These are phyloP conservation scores for human DNA, from an alignment of 2,113 vertebrate species.

Conservation along the genomic window GRCh38 chr5:66804501-66805000, in stretches of 20 bases:
- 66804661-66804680: not conserved
- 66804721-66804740: not conserved
- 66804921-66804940: not conserved
- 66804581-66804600: not conserved
- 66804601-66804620: not conserved
- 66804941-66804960: not conserved
- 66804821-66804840: not conserved
- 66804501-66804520: not conserved
- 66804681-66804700: not conserved
- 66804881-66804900: not conserved
- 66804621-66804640: too few relatives aligned
- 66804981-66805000: not conserved
- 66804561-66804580: not conserved
- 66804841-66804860: not conserved
- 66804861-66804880: not conserved
- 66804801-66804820: not conserved
- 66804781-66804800: not conserved
- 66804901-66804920: not conserved
- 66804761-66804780: slow-evolving; percentile 1
- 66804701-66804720: not conserved
- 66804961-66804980: not conserved
- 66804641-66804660: not conserved
- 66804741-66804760: not conserved
- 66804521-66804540: not conserved
- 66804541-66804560: not conserved